Base-by-base conservation (phyloP, 1,140 invertebrate species). In the Zaprionus capensis region DNA sequence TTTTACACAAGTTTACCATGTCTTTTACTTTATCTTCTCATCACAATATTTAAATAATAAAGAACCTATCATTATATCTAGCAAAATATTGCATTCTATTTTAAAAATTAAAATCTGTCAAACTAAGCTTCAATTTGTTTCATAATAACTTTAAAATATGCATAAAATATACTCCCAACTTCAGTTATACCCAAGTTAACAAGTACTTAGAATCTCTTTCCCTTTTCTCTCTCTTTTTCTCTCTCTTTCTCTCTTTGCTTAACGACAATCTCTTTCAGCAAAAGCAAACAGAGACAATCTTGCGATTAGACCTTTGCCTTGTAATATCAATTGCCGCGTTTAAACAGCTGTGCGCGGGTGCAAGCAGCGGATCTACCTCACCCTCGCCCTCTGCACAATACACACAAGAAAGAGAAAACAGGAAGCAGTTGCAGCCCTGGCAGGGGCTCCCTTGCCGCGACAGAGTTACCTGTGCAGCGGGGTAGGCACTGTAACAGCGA, bases 341-440 rank as follows among this genome's bases (percentile, higher is more conserved):
- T 85, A 79, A 73, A 78, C 82, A 84, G 82, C 82, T 84, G 82
- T 84, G 53, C 58, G 63, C 58, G 24, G 46, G 74, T 62, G 80
- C 80, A 70, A 7, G 41, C 41, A 46, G 41, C n/a, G 65, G 51
- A 79, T 58, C 70, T 73, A 46, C 28, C n/a, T 44, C 26, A 38
- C 72, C 38, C 65, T 64, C 72, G 56, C 49, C 57, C 65, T 69
- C 57, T 62, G 49, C 36, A 44, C 36, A 64, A n/a, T 20, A 24
- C 22, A 22, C 24, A 26, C 15, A 79, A 73, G 71, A 69, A 80
- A 64, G 44, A 66, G 51, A 56, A 31, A 77, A 87, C 83, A 81
- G 84, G 84, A 88, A 88, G 75, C 81, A 67, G 78, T 53, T 59
- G 53, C 36, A 70, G 38, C 31, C 15, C 12, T 26, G 6, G n/a